phyloP scores from a whole-genome alignment of 2,113 vertebrate species.

The western clawed frog (Xenopus tropicalis) region UCB_Xtro_10.0 CM004448.2:139465001-139465500 shows the following conservation, averaged over 20 bases:
- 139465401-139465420: conserved; percentile 5
- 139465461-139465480: too few species aligned
- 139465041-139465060: too few species aligned
- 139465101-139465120: background rate
- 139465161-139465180: background rate
- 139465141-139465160: background rate
- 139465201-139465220: background rate
- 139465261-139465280: background rate
- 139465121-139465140: background rate
- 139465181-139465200: background rate
- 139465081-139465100: too few species aligned
- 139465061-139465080: too few species aligned
- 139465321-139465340: background rate
- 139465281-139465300: background rate
- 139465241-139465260: background rate
- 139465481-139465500: too few species aligned
- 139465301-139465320: background rate
- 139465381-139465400: conserved; percentile 8
- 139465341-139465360: background rate
- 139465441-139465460: background rate
- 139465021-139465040: too few species aligned
- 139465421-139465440: conserved; percentile 17
- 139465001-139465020: too few species aligned
- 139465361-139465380: conserved; percentile 8
- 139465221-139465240: background rate